Percentiles rank a stretch among this genome's conserved stretches.
Evolutionary conservation across 2,797 vertebrate genomes (phyloP).

Genomic region (Galago senegalensis): DNA sequence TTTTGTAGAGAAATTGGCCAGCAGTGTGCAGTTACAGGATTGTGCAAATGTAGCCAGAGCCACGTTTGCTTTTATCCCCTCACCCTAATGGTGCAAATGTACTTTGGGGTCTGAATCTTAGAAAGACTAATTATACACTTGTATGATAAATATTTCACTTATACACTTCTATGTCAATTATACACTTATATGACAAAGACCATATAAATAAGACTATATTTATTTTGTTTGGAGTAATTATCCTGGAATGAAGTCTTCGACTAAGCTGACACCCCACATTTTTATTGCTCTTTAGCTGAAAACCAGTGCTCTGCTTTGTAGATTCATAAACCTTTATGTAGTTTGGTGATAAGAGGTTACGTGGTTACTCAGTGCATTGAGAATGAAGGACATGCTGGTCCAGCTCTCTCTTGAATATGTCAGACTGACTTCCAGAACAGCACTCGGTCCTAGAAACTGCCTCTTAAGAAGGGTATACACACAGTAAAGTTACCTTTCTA

Average conservation of each 20-base stretch:
- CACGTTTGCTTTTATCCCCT: not conserved
- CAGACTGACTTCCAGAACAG: not conserved
- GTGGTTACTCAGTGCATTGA: not conserved
- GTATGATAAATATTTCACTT: conserved; percentile 30
- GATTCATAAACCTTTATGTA: too few relatives aligned
- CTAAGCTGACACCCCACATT: not conserved
- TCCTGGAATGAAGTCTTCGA: conserved; percentile 45
- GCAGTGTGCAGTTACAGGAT: not conserved
- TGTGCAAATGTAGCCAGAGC: not conserved
- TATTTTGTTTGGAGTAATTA: conserved; percentile 66
- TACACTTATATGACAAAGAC: not conserved
- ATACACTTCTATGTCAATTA: not conserved
- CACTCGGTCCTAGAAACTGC: not conserved
- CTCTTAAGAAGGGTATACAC: not conserved
- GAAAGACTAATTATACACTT: conserved; percentile 47
- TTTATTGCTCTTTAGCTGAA: conserved; percentile 4
- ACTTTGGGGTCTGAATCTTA: conserved; percentile 12
- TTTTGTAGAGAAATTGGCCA: not conserved
- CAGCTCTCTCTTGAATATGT: not conserved
- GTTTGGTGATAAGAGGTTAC: not conserved
- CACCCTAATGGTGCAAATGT: not conserved
- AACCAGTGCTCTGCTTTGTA: not conserved
- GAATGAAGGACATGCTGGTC: not conserved
- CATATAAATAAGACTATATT: not conserved
- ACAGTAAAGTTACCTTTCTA: not conserved